Conservation (phyloP, 2,888 invertebrate species). For the Nephrotoma flavescens region DNA sequence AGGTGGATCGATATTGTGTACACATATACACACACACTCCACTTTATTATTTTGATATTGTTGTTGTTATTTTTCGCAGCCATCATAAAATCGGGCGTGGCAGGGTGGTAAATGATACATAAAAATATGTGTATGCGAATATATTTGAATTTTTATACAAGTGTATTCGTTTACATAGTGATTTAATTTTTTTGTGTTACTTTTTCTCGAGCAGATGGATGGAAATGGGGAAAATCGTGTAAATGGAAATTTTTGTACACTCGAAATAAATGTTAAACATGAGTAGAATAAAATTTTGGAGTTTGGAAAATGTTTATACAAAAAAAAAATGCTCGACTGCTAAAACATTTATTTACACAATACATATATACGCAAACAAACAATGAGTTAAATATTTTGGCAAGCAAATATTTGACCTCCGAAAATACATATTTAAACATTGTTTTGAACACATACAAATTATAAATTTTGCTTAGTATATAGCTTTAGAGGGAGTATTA, state of each 20-base stretch:
- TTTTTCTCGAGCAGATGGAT: not conserved
- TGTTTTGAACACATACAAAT: not conserved
- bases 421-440: not conserved
- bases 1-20: not conserved
- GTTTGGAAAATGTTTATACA: not conserved
- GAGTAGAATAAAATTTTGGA: not conserved
- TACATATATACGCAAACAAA: too few species aligned
- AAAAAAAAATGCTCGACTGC: too few species aligned
- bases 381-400: not conserved
- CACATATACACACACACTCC: not conserved
- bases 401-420: not conserved
- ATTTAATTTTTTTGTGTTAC: not conserved
- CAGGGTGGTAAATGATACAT: not conserved
- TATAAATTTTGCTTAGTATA: too few species aligned
- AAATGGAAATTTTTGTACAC: not conserved
- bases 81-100: conserved; percentile 1
- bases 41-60: not conserved
- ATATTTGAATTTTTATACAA: not conserved
- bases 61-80: not conserved
- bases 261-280: not conserved
- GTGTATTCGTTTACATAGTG: not conserved
- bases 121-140: not conserved
- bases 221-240: not conserved
- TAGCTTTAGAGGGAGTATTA: not conserved
- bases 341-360: too few species aligned